Percentiles rank a stretch among this genome's conserved stretches.
Evolutionary conservation across 1,140 invertebrate genomes (phyloP).

Genomic region (silkworm (Bombyx mori)): ASM3026992v2 NC_085119.1:3655001-3655500

Average conservation of each 20-base stretch:
- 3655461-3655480: constrained; percentile 28
- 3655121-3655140: too few species aligned
- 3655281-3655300: too few species aligned
- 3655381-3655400: constrained; percentile 21
- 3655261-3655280: too few species aligned
- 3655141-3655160: too few species aligned
- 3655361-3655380: constrained; percentile 13
- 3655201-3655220: not conserved
- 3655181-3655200: not conserved
- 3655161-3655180: too few species aligned
- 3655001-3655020: too few species aligned
- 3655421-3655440: constrained; percentile 9
- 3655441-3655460: constrained; percentile 17
- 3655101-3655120: too few species aligned
- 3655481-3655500: constrained; percentile 29
- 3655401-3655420: constrained; percentile 11
- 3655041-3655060: too few species aligned
- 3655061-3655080: too few species aligned
- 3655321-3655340: constrained; percentile 13
- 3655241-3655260: not conserved
- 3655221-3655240: not conserved
- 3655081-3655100: too few species aligned
- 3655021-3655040: too few species aligned
- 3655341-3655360: constrained; percentile 10
- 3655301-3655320: constrained; percentile 1